Base-by-base conservation (phyloP, 2,113 vertebrate genomes). In the Chitala chitala region DNA sequence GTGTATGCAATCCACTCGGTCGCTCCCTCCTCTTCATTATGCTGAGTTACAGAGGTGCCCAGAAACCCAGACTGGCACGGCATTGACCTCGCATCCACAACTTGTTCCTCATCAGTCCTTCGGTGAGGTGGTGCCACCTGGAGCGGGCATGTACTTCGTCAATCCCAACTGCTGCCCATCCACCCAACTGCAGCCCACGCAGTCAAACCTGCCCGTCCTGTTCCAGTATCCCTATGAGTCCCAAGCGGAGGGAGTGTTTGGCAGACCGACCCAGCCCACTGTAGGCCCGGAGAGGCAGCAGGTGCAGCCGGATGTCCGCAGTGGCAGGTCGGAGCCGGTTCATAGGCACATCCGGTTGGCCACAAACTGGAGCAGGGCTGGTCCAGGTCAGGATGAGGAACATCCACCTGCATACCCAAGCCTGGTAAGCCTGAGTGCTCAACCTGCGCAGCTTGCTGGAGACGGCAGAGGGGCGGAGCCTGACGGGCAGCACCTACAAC, bases 381-480 rank as follows among this genome's bases (percentile, higher is more conserved):
- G 84, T 78, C 90, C 89, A 80, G 78, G 86, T 77, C 91, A 90
- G 48, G 33, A 44, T 89, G 91, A 68, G 91, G 89, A 22, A 90
- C 89, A 88, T 4, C 89, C 91, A 79, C 90, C 91, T 74, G 90
- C 91, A 77, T 89, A 91, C 84, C 91, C 90, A 0, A 87, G 91
- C 76, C 88, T 89, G 72, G 91, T 91, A 74, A 89, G 89, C 75
- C 82, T 86, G 29, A 42, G 38, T 1, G 22, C 24, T 10, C 64
- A 48, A n/a, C n/a, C n/a, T n/a, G n/a, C n/a, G 42, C 64, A 68
- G 64, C 0, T 6, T 12, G 13, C 42, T 12, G 24, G 38, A 26
- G 40, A 24, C 5, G 12, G 64, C 64, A 46, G 42, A 7, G 17
- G 22, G 24, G 24, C 2, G 12, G 64, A 38, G 20, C 20, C 3